Evolutionary conservation across 2,113 vertebrate genomes (phyloP).

Genomic region (Pterocles burchelli): DNA sequence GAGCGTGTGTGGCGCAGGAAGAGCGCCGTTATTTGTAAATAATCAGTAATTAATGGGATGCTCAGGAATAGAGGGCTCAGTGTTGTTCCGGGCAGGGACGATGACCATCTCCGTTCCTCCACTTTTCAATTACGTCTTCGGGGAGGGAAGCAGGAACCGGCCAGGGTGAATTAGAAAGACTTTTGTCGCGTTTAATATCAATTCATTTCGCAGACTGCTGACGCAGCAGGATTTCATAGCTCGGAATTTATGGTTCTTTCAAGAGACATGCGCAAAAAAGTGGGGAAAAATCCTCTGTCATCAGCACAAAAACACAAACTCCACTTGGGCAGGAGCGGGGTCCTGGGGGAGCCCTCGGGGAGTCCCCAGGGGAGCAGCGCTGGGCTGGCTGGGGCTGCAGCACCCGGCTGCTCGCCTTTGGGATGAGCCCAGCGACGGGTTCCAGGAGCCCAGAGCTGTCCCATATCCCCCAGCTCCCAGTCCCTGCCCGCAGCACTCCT

Average conservation of each 20-base stretch:
- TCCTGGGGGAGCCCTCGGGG: background rate
- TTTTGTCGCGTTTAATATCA: conserved; percentile 87
- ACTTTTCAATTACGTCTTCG: conserved; percentile 45
- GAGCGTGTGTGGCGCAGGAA: background rate
- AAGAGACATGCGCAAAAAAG: conserved; percentile 82
- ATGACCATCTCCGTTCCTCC: background rate
- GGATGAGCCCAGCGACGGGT: fast-evolving
- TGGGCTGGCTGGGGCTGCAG: fast-evolving
- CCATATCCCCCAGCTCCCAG: background rate
- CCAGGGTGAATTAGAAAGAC: conserved; percentile 83
- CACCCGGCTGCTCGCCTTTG: fast-evolving
- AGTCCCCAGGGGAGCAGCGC: background rate
- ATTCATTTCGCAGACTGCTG: conserved; percentile 88
- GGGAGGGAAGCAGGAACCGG: conserved; percentile 48
- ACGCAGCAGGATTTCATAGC: conserved; percentile 81
- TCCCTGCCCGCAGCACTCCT: background rate
- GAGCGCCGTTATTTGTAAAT: conserved; percentile 54
- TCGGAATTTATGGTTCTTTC: conserved; percentile 85
- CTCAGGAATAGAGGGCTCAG: conserved; percentile 15
- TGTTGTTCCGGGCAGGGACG: conserved; percentile 32
- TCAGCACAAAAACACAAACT: conserved; percentile 76
- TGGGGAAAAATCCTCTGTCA: conserved; percentile 77
- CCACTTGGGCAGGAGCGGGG: background rate
- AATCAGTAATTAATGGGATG: conserved; percentile 54
- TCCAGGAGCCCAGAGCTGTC: background rate